A percentile compares a stretch with the other conserved stretches of the same genome.
Evolutionary conservation across 2,888 invertebrate species (phyloP).

Genomic region (Heliconius hortense): DNA sequence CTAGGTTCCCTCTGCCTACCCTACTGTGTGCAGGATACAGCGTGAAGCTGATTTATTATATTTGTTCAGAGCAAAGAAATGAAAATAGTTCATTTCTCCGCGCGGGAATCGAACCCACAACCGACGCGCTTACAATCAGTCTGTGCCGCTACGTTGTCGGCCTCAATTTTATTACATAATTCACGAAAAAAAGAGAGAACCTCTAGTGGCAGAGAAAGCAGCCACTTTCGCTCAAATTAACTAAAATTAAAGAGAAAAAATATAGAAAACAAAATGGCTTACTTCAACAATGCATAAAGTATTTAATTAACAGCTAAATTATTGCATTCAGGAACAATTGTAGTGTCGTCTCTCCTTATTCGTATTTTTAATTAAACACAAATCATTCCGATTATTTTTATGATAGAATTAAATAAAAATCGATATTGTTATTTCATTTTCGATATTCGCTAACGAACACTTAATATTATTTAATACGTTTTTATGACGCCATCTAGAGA

Average conservation of each 20-base stretch:
- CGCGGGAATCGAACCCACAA: too few relatives aligned
- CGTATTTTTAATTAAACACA: constrained; percentile 33
- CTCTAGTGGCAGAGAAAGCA: background rate
- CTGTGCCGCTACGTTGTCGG: too few relatives aligned
- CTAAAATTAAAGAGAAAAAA: constrained; percentile 4
- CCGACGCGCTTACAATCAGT: too few relatives aligned
- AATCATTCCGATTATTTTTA: constrained; percentile 39
- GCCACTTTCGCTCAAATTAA: background rate
- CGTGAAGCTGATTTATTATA: too few relatives aligned
- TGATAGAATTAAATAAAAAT: constrained; percentile 34
- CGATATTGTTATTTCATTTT: constrained; percentile 25
- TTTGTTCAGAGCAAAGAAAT: background rate
- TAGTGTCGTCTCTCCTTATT: constrained; percentile 16
- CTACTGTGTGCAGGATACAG: too few relatives aligned
- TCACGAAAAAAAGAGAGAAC: background rate
- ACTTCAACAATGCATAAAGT: constrained; percentile 6
- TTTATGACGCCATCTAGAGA: background rate
- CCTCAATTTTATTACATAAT: background rate
- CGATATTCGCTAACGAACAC: constrained; percentile 15
- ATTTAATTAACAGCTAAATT: constrained; percentile 13
- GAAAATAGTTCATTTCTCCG: background rate
- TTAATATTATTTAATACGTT: background rate
- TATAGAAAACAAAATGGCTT: constrained; percentile 10
- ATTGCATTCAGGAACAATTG: constrained; percentile 11
- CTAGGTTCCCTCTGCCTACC: too few relatives aligned